Evolutionary conservation across 2,113 vertebrate species (phyloP).

Genomic region (Psilopsiagon aymara): DNA sequence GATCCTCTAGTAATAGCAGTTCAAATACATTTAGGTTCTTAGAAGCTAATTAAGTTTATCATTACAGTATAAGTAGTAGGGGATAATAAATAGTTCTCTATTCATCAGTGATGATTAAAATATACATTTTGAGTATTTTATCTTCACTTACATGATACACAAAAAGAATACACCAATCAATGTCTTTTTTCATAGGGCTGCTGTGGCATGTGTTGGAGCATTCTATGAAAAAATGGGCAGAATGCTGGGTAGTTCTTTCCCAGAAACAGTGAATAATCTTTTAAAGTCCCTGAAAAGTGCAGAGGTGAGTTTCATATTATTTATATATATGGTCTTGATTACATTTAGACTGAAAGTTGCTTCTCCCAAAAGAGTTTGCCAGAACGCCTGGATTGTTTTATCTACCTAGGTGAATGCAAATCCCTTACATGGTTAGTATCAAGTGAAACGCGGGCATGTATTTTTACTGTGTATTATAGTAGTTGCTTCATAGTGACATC

Average conservation of each 20-base stretch:
- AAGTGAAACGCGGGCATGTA: not conserved
- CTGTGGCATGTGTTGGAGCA: slow-evolving; percentile 95
- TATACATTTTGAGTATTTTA: not conserved
- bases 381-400: not conserved
- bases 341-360: not conserved
- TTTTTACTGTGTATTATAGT: not conserved
- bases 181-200: slow-evolving; percentile 80
- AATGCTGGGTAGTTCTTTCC: slow-evolving; percentile 97
- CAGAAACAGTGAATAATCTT: slow-evolving; percentile 97
- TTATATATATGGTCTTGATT: not conserved
- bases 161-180: not conserved
- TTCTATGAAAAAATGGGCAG: slow-evolving; percentile 99
- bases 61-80: not conserved
- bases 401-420: not conserved
- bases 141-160: not conserved
- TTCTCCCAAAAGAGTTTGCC: not conserved
- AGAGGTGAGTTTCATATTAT: slow-evolving; percentile 80
- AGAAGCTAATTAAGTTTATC: not conserved
- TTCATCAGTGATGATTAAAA: not conserved
- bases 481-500: not conserved
- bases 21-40: not conserved
- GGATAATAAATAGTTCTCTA: not conserved
- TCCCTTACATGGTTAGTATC: not conserved
- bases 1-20: not conserved
- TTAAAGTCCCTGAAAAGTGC: slow-evolving; percentile 96